Evolutionary conservation across 2,113 vertebrate species (phyloP).

Genomic region (Amazona vittata): DNA sequence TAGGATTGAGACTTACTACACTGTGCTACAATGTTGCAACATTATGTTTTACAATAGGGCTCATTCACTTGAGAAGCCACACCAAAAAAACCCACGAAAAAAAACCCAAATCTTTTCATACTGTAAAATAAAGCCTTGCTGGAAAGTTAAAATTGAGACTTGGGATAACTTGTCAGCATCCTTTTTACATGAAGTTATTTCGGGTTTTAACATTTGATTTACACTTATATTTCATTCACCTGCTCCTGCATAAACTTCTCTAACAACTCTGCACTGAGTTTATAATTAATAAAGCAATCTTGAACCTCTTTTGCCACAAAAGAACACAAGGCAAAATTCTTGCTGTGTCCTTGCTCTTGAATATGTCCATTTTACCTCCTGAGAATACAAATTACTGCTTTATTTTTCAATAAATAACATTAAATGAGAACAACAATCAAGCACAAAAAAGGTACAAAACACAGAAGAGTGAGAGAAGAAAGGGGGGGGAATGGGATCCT

Average conservation of each 20-base stretch:
- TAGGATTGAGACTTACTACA: neutral
- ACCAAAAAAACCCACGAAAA: neutral
- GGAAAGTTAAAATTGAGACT: neutral
- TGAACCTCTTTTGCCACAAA: neutral
- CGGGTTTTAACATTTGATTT: neutral
- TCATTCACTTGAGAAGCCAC: neutral
- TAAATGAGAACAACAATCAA: neutral
- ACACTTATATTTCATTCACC: neutral
- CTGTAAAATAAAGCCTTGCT: neutral
- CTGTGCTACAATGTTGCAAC: neutral
- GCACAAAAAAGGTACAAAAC: neutral
- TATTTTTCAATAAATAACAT: neutral
- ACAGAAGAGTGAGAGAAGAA: neutral
- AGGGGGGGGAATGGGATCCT: rapidly evolving
- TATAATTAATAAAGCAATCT: neutral
- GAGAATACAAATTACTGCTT: neutral
- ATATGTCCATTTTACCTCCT: neutral
- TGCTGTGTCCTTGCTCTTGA: neutral
- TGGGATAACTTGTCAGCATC: neutral
- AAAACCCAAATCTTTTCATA: neutral
- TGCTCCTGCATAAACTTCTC: neutral
- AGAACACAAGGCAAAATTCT: neutral
- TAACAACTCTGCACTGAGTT: neutral
- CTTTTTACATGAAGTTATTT: neutral
- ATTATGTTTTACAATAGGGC: neutral